These are phyloP conservation scores for Luidia sarsii DNA, from an alignment of 53 echinoderm and acorn worm species.

Conservation along the genomic window DNA sequence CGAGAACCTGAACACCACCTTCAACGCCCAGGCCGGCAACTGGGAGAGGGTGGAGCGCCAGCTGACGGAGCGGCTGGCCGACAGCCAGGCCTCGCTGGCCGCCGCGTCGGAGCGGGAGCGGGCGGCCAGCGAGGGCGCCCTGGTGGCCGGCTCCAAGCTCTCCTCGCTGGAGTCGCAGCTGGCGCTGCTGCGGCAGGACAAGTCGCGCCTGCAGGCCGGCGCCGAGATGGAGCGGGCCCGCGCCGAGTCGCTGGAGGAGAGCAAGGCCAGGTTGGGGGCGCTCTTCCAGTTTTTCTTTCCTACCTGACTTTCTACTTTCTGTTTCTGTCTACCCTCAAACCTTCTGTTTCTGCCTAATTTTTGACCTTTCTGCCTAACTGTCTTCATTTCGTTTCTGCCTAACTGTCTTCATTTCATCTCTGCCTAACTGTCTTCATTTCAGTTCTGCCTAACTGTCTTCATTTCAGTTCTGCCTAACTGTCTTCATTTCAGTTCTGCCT, in stretches of 20 bases:
- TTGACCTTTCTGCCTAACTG: too few relatives aligned
- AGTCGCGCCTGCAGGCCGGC: conserved; percentile 66
- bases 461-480: too few relatives aligned
- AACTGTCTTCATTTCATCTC: too few relatives aligned
- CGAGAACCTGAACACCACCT: conserved; percentile 95
- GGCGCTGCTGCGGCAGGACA: conserved; percentile 89
- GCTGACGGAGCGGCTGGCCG: conserved; percentile 86
- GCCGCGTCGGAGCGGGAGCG: conserved; percentile 86
- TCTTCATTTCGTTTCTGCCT: too few relatives aligned
- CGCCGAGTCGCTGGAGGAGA: conserved; percentile 83
- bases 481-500: too few relatives aligned
- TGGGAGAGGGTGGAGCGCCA: conserved; percentile 95
- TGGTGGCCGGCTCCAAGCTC: conserved; percentile 79
- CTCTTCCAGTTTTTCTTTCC: too few relatives aligned
- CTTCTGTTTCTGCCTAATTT: too few relatives aligned
- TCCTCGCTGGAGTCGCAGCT: conserved; percentile 94
- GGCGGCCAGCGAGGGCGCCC: conserved; percentile 72
- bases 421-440: too few relatives aligned
- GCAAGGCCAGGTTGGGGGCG: conserved; percentile 82
- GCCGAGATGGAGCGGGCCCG: conserved; percentile 87
- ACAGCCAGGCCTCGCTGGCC: conserved; percentile 82
- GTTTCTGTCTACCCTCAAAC: too few relatives aligned
- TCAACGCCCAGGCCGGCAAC: conserved; percentile 86
- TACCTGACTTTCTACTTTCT: too few relatives aligned
- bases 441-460: too few relatives aligned